A percentile compares a stretch with the other conserved stretches of the same genome.
These are phyloP conservation scores for Etheostoma spectabile DNA, from an alignment of 2,113 vertebrate species.

Conservation along the genomic window DNA sequence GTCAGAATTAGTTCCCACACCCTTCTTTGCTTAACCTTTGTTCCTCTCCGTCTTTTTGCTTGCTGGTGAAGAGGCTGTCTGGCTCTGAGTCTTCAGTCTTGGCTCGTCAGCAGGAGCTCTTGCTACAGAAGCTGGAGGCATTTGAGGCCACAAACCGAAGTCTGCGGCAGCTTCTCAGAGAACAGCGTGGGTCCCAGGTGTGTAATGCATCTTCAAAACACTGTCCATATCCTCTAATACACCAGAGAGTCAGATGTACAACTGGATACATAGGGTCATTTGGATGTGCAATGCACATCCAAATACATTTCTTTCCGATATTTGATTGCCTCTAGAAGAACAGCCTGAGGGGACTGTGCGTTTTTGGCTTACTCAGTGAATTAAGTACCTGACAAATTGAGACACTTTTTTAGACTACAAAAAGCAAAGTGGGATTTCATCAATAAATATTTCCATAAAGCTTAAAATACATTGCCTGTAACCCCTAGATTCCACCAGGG, in stretches of 20 bases:
- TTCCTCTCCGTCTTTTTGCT: slow-evolving; percentile 3
- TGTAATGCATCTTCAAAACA: not conserved
- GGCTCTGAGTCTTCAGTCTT: slow-evolving; percentile 85
- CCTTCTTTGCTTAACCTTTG: not conserved
- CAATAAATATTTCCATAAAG: not conserved
- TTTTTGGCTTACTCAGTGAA: too few species aligned
- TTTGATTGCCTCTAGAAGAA: not conserved
- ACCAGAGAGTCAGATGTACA: not conserved
- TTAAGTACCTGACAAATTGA: too few species aligned
- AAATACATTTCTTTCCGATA: not conserved
- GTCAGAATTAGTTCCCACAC: not conserved
- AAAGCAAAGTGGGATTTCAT: not conserved
- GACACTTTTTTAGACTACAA: too few species aligned
- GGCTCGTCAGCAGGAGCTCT: slow-evolving; percentile 88
- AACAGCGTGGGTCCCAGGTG: slow-evolving; percentile 88
- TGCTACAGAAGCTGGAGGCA: slow-evolving; percentile 91
- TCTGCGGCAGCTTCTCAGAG: slow-evolving; percentile 88
- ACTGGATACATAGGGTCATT: not conserved
- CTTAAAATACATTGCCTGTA: not conserved
- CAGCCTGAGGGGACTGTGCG: too few species aligned
- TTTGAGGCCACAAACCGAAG: slow-evolving; percentile 92
- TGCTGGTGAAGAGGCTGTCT: slow-evolving; percentile 84
- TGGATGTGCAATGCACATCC: not conserved
- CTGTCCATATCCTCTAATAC: not conserved
- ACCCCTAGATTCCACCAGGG: not conserved